Percentiles rank a stretch among this genome's conserved stretches.
Conservation (phyloP, 2,113 vertebrate species). For the Lichenostomus cassidix region DNA sequence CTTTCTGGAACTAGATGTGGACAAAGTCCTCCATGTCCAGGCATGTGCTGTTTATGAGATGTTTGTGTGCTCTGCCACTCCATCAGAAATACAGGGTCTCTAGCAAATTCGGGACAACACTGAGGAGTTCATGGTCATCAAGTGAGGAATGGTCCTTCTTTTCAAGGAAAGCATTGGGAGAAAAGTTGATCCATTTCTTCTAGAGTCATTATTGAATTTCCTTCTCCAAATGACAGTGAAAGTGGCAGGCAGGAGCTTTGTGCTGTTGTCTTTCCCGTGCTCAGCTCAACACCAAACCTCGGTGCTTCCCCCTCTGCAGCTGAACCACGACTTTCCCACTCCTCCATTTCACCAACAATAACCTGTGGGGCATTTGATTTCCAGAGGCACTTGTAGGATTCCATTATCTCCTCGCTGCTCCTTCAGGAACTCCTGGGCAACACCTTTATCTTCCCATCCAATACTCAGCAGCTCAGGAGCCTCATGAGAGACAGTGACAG, state of each 20-base stretch:
- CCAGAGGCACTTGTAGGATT: not conserved
- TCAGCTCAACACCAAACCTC: rapidly evolving
- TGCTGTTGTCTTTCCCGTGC: not conserved
- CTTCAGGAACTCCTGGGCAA: not conserved
- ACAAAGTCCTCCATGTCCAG: not conserved
- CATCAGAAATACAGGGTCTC: not conserved
- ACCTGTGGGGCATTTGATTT: not conserved
- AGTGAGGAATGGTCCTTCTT: not conserved
- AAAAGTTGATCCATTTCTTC: not conserved
- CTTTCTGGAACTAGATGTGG: not conserved
- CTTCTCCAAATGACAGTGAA: not conserved
- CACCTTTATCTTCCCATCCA: not conserved
- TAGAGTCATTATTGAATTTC: not conserved
- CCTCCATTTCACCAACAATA: rapidly evolving
- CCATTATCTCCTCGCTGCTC: not conserved
- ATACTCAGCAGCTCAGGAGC: not conserved
- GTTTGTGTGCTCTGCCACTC: not conserved
- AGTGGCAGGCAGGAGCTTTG: not conserved
- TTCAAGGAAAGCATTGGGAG: not conserved
- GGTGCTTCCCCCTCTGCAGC: rapidly evolving
- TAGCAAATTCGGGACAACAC: not conserved
- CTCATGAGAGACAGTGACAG: not conserved
- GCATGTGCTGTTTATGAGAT: rapidly evolving
- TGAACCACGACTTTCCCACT: not conserved
- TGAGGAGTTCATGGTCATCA: rapidly evolving